A percentile compares a stretch with the other conserved stretches of the same genome.
Evolutionary conservation across 2,113 vertebrate genomes (phyloP).

Genomic region (Galeopterus variegatus): DNA sequence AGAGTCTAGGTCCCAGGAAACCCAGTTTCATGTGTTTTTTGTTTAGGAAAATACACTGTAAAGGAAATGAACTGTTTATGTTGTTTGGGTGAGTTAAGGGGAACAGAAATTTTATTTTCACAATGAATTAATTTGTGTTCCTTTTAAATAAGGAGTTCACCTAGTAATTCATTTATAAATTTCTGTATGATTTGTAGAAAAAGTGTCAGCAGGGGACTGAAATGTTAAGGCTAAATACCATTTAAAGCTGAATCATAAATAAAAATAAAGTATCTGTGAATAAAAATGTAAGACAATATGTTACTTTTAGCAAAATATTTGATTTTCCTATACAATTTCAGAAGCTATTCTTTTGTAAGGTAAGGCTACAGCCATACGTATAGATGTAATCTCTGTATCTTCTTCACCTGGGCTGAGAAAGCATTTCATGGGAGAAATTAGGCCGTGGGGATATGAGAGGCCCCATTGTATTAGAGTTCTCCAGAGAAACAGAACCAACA

Average conservation of each 20-base stretch:
- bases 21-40: conserved; percentile 21
- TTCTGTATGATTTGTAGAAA: conserved; percentile 70
- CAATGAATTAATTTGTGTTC: conserved; percentile 72
- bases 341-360: not conserved
- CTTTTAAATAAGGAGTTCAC: conserved; percentile 56
- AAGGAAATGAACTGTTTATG: conserved; percentile 69
- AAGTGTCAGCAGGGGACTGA: conserved; percentile 36
- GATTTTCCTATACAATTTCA: not conserved
- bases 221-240: conserved; percentile 59
- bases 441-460: not conserved
- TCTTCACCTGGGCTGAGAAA: not conserved
- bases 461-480: not conserved
- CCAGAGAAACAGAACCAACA: not conserved
- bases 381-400: not conserved
- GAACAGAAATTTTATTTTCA: conserved; percentile 70
- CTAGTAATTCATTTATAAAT: conserved; percentile 71
- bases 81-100: conserved; percentile 42
- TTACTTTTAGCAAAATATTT: conserved; percentile 66
- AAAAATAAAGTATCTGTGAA: conserved; percentile 63
- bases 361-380: not conserved
- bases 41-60: conserved; percentile 47
- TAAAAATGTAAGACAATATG: conserved; percentile 59
- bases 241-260: conserved; percentile 54
- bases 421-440: not conserved
- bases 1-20: not conserved